These are phyloP conservation scores for Lucifuga dentata DNA, from an alignment of 2,113 vertebrate genomes.

Conservation along the genomic window DNA sequence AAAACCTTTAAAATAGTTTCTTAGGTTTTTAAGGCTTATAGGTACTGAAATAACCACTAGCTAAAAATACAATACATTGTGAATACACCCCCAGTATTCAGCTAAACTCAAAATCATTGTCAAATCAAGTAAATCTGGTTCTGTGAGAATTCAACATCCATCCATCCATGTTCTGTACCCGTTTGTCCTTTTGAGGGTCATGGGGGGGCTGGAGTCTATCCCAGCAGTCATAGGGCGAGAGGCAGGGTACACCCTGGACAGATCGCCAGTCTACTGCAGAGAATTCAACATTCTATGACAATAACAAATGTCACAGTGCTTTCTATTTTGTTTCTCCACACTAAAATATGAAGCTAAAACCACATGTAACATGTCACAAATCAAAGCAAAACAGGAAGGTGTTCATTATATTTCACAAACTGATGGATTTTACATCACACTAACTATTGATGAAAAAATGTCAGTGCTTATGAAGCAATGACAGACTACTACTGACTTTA, in stretches of 20 bases:
- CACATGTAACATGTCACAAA: background rate
- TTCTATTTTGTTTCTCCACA: background rate
- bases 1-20: slow-evolving; percentile 36
- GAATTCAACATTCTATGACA: background rate
- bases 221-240: no score
- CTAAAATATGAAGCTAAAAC: background rate
- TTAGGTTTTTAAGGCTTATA: slow-evolving; percentile 48
- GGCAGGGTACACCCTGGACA: no score
- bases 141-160: no score
- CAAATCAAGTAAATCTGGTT: slow-evolving; percentile 34
- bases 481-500: no score
- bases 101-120: slow-evolving; percentile 25
- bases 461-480: no score
- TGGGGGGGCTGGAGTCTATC: no score
- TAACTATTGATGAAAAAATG: no score
- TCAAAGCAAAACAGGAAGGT: background rate
- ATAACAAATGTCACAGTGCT: slow-evolving; percentile 18
- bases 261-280: no score
- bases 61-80: slow-evolving; percentile 40
- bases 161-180: no score
- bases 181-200: no score
- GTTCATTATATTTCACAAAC: no score
- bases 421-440: no score
- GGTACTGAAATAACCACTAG: slow-evolving; percentile 36
- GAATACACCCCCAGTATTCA: slow-evolving; percentile 29